Evolutionary conservation across 2,888 invertebrate species (phyloP).

Genomic region (Protophormia terraenovae): DNA sequence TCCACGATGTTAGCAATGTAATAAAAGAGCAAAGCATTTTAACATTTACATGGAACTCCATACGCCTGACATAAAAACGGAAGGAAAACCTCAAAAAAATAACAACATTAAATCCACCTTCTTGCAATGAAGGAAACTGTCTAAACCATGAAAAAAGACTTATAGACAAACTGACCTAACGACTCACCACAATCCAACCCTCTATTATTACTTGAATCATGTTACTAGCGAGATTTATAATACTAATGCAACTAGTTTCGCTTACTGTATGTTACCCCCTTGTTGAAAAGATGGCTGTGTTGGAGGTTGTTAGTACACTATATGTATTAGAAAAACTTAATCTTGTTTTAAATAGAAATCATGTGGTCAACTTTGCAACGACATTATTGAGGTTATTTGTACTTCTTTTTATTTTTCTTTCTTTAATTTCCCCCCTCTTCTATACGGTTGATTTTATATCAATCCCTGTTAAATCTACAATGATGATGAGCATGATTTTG

Average conservation of each 20-base stretch:
- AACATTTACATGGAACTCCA: background rate
- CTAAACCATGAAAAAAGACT: background rate
- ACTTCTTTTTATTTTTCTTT: background rate
- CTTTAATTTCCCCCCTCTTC: background rate
- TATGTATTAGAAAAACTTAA: slow-evolving; percentile 2
- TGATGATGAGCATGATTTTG: slow-evolving; percentile 43
- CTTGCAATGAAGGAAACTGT: background rate
- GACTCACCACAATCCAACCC: background rate
- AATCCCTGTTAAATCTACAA: slow-evolving; percentile 23
- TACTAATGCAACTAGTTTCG: slow-evolving; percentile 5
- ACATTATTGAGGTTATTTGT: slow-evolving; percentile 57
- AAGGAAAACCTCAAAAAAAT: slow-evolving; percentile 22
- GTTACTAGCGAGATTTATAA: background rate
- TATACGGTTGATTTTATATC: background rate
- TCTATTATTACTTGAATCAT: background rate
- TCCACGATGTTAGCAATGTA: slow-evolving; percentile 11
- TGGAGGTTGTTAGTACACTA: background rate
- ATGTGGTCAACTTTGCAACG: slow-evolving; percentile 65
- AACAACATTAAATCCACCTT: slow-evolving; percentile 17
- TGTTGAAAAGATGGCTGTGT: background rate
- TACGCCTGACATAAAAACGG: background rate
- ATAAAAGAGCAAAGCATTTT: background rate
- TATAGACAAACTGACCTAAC: background rate
- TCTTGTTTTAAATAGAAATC: slow-evolving; percentile 64
- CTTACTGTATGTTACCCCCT: background rate